A percentile compares a stretch with the other conserved stretches of the same genome.
phyloP scores from a whole-genome alignment of 1,140 invertebrate species.

The Sinella curviseta region DNA sequence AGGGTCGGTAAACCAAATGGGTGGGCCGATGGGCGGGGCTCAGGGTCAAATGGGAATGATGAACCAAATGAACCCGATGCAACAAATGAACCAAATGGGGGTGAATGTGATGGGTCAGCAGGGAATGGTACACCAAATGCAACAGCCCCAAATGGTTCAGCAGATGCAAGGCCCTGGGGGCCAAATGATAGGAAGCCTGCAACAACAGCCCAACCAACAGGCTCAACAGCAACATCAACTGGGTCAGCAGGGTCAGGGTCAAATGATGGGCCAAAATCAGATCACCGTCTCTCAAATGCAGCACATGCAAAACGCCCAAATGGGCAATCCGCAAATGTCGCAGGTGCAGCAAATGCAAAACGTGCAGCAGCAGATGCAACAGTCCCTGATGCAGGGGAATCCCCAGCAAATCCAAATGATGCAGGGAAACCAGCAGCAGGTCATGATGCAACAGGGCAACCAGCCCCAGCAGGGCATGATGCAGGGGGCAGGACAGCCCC shows the following conservation, averaged over 20 bases:
- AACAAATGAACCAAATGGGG: neutral
- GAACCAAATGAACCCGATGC: slow-evolving; percentile 32
- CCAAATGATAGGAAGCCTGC: slow-evolving; percentile 35
- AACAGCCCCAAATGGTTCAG: slow-evolving; percentile 34
- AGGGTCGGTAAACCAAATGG: slow-evolving; percentile 29
- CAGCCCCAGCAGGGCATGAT: slow-evolving; percentile 4
- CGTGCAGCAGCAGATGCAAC: slow-evolving; percentile 59
- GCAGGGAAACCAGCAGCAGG: slow-evolving; percentile 25
- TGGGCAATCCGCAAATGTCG: slow-evolving; percentile 38
- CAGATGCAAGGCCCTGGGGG: slow-evolving; percentile 17
- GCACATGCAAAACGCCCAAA: slow-evolving; percentile 25
- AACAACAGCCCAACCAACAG: slow-evolving; percentile 25
- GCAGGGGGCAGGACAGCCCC: neutral
- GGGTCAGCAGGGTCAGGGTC: slow-evolving; percentile 39
- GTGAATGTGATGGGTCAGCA: slow-evolving; percentile 32
- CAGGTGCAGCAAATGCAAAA: slow-evolving; percentile 59
- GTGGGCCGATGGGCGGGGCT: slow-evolving; percentile 31
- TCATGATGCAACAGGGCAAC: slow-evolving; percentile 34
- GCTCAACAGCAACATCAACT: slow-evolving; percentile 32
- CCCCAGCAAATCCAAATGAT: slow-evolving; percentile 11
- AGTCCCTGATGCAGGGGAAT: neutral
- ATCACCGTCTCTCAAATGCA: slow-evolving; percentile 44
- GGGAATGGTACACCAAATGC: slow-evolving; percentile 27
- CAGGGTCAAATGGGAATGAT: slow-evolving; percentile 28
- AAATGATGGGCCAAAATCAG: slow-evolving; percentile 44